Base-by-base conservation (phyloP, 2,113 vertebrate genomes). In the Myrmophylax atrothorax region DNA sequence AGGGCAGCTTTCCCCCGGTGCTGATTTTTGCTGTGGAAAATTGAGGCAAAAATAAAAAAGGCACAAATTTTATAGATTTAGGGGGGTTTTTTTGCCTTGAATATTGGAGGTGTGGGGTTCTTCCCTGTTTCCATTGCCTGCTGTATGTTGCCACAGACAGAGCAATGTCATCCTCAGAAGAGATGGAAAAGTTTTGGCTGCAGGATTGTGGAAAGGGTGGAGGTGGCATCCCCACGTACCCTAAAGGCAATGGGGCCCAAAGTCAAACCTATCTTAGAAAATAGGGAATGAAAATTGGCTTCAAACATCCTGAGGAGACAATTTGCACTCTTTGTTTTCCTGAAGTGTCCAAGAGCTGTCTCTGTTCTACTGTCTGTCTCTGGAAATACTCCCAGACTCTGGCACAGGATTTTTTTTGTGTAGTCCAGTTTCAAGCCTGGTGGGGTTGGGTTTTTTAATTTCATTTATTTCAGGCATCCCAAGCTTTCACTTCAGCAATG, bases 381-480 rank as follows among this genome's bases (percentile, higher is more conserved):
- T 62, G 28, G 40, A 86, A 72, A 87, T 28, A 66, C 26, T 42
- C 33, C 58, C 25, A 58, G 25, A 8, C 4, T 42, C 29, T 20
- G 38, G 14, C 35, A 47, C 7, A 9, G 1, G 6, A 2, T 18
- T 14, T 25, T 7, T 75, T 76, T 58, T 22, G 4, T 73, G 76
- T 37, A 44, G 9, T 47, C 13, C 42, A 73, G 5, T n/a, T 95
- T 59, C 20, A 76, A 50, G 8, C n/a, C 18, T 58, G 2, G 20
- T 83, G 15, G 4, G 4, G 2, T 28, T 37, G 24, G 1, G 2
- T 1, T 14, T 78, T 26, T 79, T 2, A n/a, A 33, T 11, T 19
- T 5, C 12, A 17, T 53, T 33, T 78, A 9, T 75, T 72, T 37
- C 5, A 2, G 25, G 9, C 11, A 56, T 5, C 28, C 24, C 1